Percentiles rank a stretch among this genome's conserved stretches.
Conservation (phyloP, 2,113 vertebrate genomes). For the Dromiciops gliroides region DNA sequence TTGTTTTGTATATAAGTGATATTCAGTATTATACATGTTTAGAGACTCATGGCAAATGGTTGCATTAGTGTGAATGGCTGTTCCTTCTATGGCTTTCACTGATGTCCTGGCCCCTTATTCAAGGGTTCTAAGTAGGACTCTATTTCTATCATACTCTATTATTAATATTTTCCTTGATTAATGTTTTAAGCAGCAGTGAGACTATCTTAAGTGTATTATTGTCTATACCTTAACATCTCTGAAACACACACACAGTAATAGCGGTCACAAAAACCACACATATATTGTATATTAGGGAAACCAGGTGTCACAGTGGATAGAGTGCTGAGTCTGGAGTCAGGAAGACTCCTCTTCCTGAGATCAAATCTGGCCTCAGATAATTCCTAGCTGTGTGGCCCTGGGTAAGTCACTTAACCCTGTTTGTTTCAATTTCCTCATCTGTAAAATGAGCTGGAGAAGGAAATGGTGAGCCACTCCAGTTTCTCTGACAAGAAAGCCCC, state of each 20-base stretch:
- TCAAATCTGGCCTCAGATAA: too few relatives aligned
- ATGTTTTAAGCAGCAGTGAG: neutral
- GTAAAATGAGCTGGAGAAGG: neutral
- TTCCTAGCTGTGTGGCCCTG: too few relatives aligned
- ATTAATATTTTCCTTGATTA: neutral
- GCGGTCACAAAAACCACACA: neutral
- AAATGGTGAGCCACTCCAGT: neutral
- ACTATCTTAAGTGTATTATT: neutral
- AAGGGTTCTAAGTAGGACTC: neutral
- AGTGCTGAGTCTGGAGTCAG: neutral
- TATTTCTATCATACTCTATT: neutral
- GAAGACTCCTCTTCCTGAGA: too few relatives aligned
- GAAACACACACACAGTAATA: neutral
- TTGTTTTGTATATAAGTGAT: constrained; percentile 12
- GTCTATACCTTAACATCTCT: neutral
- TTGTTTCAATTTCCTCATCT: neutral
- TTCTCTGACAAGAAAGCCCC: neutral
- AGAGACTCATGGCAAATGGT: constrained; percentile 17
- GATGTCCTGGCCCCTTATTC: neutral
- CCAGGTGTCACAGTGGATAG: neutral
- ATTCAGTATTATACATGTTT: neutral
- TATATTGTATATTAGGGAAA: neutral
- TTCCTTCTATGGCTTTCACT: neutral
- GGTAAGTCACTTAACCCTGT: neutral
- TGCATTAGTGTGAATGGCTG: constrained; percentile 21